phyloP scores from a whole-genome alignment of 2,888 invertebrate species.

The Drosophila greeni region DNA sequence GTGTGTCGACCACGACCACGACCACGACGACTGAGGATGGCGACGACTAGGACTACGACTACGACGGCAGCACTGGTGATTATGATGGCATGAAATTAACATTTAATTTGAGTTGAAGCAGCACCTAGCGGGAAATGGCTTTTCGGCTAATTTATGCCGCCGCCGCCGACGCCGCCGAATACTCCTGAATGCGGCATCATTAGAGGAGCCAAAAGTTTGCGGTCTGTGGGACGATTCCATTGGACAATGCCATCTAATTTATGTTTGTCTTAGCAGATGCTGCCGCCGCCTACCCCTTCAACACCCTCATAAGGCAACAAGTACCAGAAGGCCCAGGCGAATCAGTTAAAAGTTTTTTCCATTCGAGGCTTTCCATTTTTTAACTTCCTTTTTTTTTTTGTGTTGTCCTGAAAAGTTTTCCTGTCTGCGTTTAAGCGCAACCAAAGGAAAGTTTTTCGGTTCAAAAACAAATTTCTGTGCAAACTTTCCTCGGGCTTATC shows the following conservation, averaged over 20 bases:
- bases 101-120: constrained; percentile 70
- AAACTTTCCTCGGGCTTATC: constrained; percentile 66
- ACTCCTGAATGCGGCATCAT: constrained; percentile 69
- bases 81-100: constrained; percentile 74
- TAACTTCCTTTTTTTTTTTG: background rate
- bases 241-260: constrained; percentile 72
- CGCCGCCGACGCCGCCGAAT: constrained; percentile 41
- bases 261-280: constrained; percentile 72
- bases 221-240: constrained; percentile 53
- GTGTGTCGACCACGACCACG: constrained; percentile 49
- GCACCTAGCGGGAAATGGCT: constrained; percentile 57
- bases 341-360: constrained; percentile 44
- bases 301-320: constrained; percentile 30
- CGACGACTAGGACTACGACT: background rate
- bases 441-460: constrained; percentile 49
- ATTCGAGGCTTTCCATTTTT: background rate
- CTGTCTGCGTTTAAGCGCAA: constrained; percentile 71
- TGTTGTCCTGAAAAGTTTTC: constrained; percentile 62
- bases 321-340: constrained; percentile 18
- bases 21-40: constrained; percentile 30
- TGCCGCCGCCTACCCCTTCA: constrained; percentile 20
- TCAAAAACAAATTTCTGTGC: constrained; percentile 57
- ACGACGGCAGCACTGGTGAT: constrained; percentile 53
- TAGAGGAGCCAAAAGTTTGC: constrained; percentile 65
- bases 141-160: constrained; percentile 69